Base-by-base conservation (phyloP, 1,140 invertebrate genomes). In the Akabosia matsudoensis region DNA sequence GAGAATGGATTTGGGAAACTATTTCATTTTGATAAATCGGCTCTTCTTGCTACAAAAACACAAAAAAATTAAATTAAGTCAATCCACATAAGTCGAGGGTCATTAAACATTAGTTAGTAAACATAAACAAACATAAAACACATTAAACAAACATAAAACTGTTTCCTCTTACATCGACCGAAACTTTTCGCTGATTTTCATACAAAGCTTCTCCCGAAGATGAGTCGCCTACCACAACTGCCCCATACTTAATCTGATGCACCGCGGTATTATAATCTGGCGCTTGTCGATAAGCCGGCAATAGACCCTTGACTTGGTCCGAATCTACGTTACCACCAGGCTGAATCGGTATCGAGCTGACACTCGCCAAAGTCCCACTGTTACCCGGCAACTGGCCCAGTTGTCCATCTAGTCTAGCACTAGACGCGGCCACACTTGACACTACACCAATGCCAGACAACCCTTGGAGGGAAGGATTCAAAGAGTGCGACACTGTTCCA, bases 241-340 rank as follows among this genome's bases (percentile, higher is more conserved):
- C 61, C 75, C 82, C 85, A 80, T 88, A 88, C 77, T 88, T 88
- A 45, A 86, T 83, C 83, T 93, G 92, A n/a, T n/a, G 37, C 61
- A 98, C 89, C 4, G 96, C 95, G 0, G 94, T 95, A 83, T 97
- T 94, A 84, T 98, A 98, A 84, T 97, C 95, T 0, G 96, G 96
- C 1, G 94, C 94, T 28, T 92, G 93, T 37, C 95, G 89, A 84
- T 97, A 97, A 0, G 92, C 92, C 0, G 95, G 95, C 22, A 97
- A 84, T 76, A 95, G 87, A 7, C 92, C 2, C 31, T 67, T 28
- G 3, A 67, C 1, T n/a, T 67, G 61, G 3, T 31, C 61, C 28
- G 3, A 7, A 67, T 67, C 30, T 30, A 31, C 61, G n/a, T 67
- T 67, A 30, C 31, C 7, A 10, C 61, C 24, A 67, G 26, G 61